Percentiles rank a stretch among this genome's conserved stretches.
Evolutionary conservation across 2,113 vertebrate genomes (phyloP).

Genomic region (Amblyopsis rosae): DNA sequence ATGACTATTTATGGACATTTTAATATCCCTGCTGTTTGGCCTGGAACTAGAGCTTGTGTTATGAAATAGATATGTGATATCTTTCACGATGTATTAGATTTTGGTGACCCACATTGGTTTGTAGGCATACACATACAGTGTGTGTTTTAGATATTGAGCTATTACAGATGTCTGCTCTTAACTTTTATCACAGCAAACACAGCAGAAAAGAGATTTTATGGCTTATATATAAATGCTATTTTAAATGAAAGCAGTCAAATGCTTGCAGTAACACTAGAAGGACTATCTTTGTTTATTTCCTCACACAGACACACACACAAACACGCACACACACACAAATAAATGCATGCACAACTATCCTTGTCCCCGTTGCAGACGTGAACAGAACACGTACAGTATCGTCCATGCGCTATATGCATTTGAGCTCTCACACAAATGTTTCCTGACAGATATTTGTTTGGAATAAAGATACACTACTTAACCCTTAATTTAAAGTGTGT

Average conservation of each 20-base stretch:
- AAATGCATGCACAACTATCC: too few relatives aligned
- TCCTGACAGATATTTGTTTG: neutral
- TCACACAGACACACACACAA: neutral
- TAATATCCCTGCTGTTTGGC: neutral
- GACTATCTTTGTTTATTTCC: too few relatives aligned
- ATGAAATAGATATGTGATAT: constrained; percentile 5
- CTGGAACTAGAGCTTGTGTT: constrained; percentile 17
- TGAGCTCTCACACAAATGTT: too few relatives aligned
- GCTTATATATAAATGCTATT: too few relatives aligned
- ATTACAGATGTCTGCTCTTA: neutral
- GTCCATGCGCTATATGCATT: too few relatives aligned
- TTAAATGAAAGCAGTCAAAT: too few relatives aligned
- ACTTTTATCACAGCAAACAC: neutral
- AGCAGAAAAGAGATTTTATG: neutral
- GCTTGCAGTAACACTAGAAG: too few relatives aligned
- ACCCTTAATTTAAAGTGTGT: neutral
- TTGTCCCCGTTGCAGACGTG: too few relatives aligned
- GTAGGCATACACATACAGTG: neutral
- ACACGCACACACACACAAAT: neutral
- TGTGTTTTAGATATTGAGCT: neutral
- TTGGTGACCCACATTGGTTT: constrained; percentile 3
- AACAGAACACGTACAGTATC: too few relatives aligned
- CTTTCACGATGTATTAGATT: neutral
- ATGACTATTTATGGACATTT: constrained; percentile 17
- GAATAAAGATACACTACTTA: too few relatives aligned